phyloP scores from a whole-genome alignment of 2,113 vertebrate genomes.

The Scophthalmus maximus region DNA sequence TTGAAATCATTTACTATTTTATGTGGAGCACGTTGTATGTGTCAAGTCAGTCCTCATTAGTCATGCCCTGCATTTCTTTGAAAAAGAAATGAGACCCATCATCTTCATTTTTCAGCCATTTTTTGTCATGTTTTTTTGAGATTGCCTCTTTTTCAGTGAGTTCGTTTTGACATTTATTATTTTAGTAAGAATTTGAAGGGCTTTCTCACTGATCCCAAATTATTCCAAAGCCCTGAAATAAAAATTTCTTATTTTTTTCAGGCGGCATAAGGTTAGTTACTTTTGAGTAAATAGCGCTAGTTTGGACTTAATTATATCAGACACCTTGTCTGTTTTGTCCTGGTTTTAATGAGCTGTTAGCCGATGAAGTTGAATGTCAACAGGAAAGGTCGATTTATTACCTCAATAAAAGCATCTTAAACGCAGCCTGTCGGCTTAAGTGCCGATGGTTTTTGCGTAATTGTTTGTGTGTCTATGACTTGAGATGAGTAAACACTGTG shows the following conservation, averaged over 20 bases:
- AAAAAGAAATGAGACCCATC: slow-evolving; percentile 18
- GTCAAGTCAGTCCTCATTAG: slow-evolving; percentile 33
- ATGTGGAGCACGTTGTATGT: slow-evolving; percentile 16
- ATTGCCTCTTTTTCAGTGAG: slow-evolving; percentile 18
- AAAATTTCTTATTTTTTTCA: background rate
- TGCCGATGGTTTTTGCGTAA: slow-evolving; percentile 9
- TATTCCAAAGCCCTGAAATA: background rate
- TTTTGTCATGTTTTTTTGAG: slow-evolving; percentile 16
- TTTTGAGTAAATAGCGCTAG: slow-evolving; percentile 18
- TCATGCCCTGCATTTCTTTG: slow-evolving; percentile 11
- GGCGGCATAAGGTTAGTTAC: slow-evolving; percentile 9
- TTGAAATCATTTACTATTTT: slow-evolving; percentile 25
- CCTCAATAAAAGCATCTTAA: slow-evolving; percentile 47
- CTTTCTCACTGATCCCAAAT: slow-evolving; percentile 17
- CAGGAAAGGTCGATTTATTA: slow-evolving; percentile 51
- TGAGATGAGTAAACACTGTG: slow-evolving; percentile 3
- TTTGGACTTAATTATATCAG: slow-evolving; percentile 27
- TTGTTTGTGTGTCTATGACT: slow-evolving; percentile 1
- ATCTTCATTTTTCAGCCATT: slow-evolving; percentile 23
- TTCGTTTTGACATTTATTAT: slow-evolving; percentile 8
- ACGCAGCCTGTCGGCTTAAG: slow-evolving; percentile 41
- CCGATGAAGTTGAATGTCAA: slow-evolving; percentile 30
- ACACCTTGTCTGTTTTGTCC: background rate
- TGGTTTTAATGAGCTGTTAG: slow-evolving; percentile 39
- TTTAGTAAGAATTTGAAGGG: slow-evolving; percentile 11